A percentile compares a stretch with the other conserved stretches of the same genome.
Conservation (phyloP, 2,888 invertebrate species). For the Litoditis marina region DNA sequence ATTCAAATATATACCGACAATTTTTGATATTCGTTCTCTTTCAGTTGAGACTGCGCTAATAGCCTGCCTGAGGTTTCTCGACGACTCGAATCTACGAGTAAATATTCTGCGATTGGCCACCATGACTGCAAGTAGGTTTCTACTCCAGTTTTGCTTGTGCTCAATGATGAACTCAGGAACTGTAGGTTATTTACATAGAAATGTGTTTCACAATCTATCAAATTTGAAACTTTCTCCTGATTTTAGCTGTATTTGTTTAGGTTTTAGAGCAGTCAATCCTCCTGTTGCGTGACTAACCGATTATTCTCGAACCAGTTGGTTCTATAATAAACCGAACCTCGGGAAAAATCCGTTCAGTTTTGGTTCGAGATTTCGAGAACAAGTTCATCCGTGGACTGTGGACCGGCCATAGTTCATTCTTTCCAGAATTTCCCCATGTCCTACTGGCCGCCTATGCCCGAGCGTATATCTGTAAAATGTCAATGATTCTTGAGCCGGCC, state of each 20-base stretch:
- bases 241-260: no score
- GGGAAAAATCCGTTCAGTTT: no score
- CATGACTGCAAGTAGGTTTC: slow-evolving; percentile 28
- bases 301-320: no score
- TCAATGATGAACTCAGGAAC: no score
- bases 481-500: slow-evolving; percentile 42
- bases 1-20: no score
- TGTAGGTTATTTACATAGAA: neutral
- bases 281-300: neutral
- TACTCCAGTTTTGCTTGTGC: no score
- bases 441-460: slow-evolving; percentile 84
- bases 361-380: no score
- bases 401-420: neutral
- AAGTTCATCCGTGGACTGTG: no score
- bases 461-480: slow-evolving; percentile 73
- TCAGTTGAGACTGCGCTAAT: slow-evolving; percentile 50
- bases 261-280: no score
- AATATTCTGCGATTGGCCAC: slow-evolving; percentile 41
- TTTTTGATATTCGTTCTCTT: neutral
- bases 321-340: no score
- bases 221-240: no score
- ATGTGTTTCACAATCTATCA: no score
- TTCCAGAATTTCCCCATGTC: slow-evolving; percentile 76
- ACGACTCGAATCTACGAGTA: slow-evolving; percentile 22
- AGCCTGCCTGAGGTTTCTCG: slow-evolving; percentile 45